Conservation (phyloP, 2,797 vertebrate genomes). For the Furcifer pardalis region DNA sequence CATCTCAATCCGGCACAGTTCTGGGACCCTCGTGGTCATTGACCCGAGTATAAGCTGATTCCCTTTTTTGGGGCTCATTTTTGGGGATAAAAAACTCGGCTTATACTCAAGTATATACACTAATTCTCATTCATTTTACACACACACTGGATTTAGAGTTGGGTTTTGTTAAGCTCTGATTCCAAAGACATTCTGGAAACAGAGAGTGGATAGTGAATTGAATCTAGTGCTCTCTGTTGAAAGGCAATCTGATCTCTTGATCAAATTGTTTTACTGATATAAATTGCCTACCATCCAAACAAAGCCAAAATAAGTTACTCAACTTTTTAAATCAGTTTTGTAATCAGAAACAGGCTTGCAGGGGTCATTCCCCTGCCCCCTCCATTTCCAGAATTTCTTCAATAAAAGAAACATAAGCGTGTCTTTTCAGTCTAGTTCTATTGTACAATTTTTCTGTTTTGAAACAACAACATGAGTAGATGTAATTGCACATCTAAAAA, state of each 20-base stretch:
- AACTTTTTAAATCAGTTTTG: constrained; percentile 54
- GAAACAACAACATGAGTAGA: constrained; percentile 50
- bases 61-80: too few relatives aligned
- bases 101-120: too few relatives aligned
- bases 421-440: neutral
- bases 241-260: constrained; percentile 38
- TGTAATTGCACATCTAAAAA: constrained; percentile 58
- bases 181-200: constrained; percentile 58
- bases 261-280: constrained; percentile 59
- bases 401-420: constrained; percentile 15
- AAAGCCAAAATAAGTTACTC: neutral
- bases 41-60: too few relatives aligned
- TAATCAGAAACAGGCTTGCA: neutral
- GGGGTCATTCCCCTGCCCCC: neutral
- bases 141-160: constrained; percentile 45
- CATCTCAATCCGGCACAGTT: too few relatives aligned
- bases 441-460: constrained; percentile 43
- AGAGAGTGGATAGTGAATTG: constrained; percentile 46
- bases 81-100: too few relatives aligned
- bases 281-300: constrained; percentile 50
- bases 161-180: constrained; percentile 43
- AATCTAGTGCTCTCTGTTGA: constrained; percentile 58
- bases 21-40: too few relatives aligned
- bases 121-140: constrained; percentile 48
- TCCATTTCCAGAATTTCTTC: neutral